Base-by-base conservation (phyloP, 2,113 vertebrate genomes). In the Cyanistes caeruleus region DNA sequence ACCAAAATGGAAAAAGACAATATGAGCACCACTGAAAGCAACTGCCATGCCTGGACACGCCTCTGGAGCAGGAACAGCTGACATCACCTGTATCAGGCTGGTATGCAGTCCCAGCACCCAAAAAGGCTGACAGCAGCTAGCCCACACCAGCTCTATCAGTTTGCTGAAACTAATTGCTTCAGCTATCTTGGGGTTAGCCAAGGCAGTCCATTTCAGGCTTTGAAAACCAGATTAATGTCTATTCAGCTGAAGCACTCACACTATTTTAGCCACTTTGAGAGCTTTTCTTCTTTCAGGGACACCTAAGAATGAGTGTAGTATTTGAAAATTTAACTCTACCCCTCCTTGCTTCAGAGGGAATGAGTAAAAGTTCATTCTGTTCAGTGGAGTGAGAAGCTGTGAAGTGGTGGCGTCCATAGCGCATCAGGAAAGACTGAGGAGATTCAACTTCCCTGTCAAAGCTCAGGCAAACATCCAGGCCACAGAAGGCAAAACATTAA, bases 401-500 rank as follows among this genome's bases (percentile, higher is more conserved):
- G 9, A 68, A 70, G 72, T 77, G 30, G 58, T 16, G 51, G 53
- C 23, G 19, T 74, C 78, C 25, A 19, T 16, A 1, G 9, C 30
- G 8, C 39, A 30, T 3, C 17, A 22, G 53, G 35, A 53, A 68
- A 53, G 46, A 20, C 4, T 8, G 15, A 74, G 60, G 86, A 89
- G 46, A 39, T 6, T 9, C 3, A 0, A 1, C 53, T 56, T 51
- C 79, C 67, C n/a, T 46, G 84, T 16, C 81, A 53, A 31, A 77
- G 58, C 77, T 80, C 60, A 76, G 94, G 72, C 91, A 96, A 73
- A 84, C 69, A 92, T 46, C 96, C 62, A 89, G 77, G 77, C 95
- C 90, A 89, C 86, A 86, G 59, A 30, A 31, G 23, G 90, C 65
- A 89, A 98, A 98, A 97, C 95, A 92, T 97, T 83, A 95, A 97